Evolutionary conservation across 2,888 invertebrate genomes (phyloP), one percentile per base, ranked within the genome.

Genomic region (Dynastes hyllus): DNA sequence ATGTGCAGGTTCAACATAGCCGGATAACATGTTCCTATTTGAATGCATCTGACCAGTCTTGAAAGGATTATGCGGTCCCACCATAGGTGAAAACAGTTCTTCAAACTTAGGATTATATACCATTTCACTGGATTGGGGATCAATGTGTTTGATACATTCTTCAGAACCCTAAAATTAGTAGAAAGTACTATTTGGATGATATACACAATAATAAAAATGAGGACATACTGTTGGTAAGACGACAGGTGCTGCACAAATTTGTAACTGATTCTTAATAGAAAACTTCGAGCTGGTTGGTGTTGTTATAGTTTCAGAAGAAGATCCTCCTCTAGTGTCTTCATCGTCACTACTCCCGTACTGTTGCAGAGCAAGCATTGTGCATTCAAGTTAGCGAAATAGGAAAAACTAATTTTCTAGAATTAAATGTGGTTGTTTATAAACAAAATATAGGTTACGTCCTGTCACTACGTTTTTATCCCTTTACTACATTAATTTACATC

Each of bases 1-100:
- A 88, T 98, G 97, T 0, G 98, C 98, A 81, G 95, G 94, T 87
- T 99, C 99, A 0, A 98, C 96, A 89, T 93, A 98, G 0, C 99
- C 99, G 0, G 98, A 94, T 11, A 99, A 90, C 85, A 95, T 98
- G 87, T 99, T 99, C 86, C 97, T 95, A 5, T 92, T 91, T 0
- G 98, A 96, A 81, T 92, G 93, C 90, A 97, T 95, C 86, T 98
- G 97, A 86, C 95, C 93, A 0, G 98, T 97, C 89, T 96, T 94
- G 87, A 95, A 96, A 0, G 99, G 99, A 90, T 99, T 98, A 83
- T 93, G 94, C 0, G 99, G 99, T 0, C 99, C 99, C 69, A 95
- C 92, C 81, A 94, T 92, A 0, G 98, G 98, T 2, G 98, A 96
- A 90, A 94, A 99, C 2, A 99, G 90, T 87, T 99, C 97, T 78